Evolutionary conservation across 2,113 vertebrate species (phyloP).

Genomic region (Lampris megalopsis): DNA sequence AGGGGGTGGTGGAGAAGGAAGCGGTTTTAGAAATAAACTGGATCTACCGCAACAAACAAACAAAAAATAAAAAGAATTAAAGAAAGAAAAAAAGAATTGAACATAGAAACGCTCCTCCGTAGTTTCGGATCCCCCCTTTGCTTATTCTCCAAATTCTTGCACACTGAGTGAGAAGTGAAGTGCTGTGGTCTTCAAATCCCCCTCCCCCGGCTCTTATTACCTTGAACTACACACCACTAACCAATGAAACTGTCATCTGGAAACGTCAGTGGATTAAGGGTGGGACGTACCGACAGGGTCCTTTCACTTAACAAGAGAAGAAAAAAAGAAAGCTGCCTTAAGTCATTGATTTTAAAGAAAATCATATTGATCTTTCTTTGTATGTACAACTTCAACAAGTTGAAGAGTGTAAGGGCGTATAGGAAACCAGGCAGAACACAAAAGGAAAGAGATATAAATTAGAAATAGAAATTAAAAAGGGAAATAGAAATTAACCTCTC

Average conservation of each 20-base stretch:
- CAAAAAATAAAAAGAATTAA: background rate
- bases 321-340: background rate
- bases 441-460: no score
- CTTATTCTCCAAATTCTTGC: constrained; percentile 42
- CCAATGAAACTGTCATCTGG: constrained; percentile 37
- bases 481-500: no score
- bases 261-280: constrained; percentile 23
- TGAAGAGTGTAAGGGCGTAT: no score
- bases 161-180: constrained; percentile 20
- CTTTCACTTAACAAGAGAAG: background rate
- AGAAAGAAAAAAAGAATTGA: background rate
- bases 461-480: no score
- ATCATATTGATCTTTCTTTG: no score
- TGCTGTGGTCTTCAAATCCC: constrained; percentile 17
- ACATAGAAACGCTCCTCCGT: background rate
- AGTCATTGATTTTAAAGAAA: background rate
- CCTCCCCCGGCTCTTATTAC: constrained; percentile 29
- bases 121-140: background rate
- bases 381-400: no score
- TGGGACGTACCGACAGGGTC: background rate
- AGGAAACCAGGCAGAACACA: no score
- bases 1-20: background rate
- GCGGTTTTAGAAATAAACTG: no score
- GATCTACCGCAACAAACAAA: background rate
- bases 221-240: constrained; percentile 46